Evolutionary conservation across 2,888 invertebrate genomes (phyloP).

Genomic region (Hartigia nigra): DNA sequence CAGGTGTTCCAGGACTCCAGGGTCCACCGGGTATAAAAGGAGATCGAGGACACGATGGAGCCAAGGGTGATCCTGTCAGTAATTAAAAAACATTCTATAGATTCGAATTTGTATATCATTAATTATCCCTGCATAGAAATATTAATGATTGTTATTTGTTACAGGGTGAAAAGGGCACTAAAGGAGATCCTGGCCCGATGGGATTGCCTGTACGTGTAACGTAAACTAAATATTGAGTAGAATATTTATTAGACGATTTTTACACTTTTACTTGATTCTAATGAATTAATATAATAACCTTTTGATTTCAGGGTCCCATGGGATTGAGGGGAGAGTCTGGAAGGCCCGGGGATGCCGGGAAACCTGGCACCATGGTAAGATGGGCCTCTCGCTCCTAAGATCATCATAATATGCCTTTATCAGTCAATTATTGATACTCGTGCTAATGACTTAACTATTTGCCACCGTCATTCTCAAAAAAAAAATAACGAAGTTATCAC

Average conservation of each 20-base stretch:
- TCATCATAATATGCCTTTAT: constrained; percentile 57
- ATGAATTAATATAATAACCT: constrained; percentile 14
- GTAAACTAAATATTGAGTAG: constrained; percentile 2
- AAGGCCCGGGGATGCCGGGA: constrained; percentile 78
- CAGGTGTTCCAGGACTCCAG: constrained; percentile 79
- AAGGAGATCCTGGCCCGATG: constrained; percentile 93
- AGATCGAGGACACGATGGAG: constrained; percentile 84
- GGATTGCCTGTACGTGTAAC: constrained; percentile 90
- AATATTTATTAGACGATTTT: not conserved
- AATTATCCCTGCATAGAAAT: not conserved
- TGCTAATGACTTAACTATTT: constrained; percentile 23
- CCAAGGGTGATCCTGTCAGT: constrained; percentile 85
- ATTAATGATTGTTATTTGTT: constrained; percentile 53
- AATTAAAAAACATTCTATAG: constrained; percentile 22
- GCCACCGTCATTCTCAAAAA: not conserved
- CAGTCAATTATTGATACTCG: constrained; percentile 46
- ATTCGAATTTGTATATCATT: constrained; percentile 7
- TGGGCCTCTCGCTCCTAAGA: constrained; percentile 60
- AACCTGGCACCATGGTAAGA: constrained; percentile 84
- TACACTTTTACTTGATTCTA: not conserved
- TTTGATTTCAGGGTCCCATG: constrained; percentile 78
- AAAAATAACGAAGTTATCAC: not conserved
- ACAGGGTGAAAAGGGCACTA: constrained; percentile 84
- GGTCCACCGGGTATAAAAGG: constrained; percentile 90
- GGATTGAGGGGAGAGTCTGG: constrained; percentile 83